Conservation (phyloP, 2,113 vertebrate species). For the Ivindomyrus marchei region DNA sequence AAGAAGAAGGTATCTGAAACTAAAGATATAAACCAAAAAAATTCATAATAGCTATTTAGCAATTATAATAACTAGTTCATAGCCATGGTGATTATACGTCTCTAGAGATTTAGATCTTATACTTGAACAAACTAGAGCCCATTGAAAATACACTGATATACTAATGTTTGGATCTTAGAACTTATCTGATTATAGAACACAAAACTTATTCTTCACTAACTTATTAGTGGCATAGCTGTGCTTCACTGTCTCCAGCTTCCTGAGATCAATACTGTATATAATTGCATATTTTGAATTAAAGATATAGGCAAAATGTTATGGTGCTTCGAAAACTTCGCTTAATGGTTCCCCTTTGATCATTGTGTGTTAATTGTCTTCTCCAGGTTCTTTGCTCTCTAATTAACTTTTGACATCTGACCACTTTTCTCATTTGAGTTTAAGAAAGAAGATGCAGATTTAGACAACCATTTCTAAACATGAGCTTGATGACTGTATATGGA, state of each 20-base stretch:
- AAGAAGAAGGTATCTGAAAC: slow-evolving; percentile 3
- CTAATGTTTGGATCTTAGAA: not conserved
- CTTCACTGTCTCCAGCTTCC: not conserved
- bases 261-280: not conserved
- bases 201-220: not conserved
- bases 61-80: not conserved
- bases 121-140: not conserved
- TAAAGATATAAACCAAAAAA: not conserved
- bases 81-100: not conserved
- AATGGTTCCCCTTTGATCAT: not conserved
- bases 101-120: not conserved
- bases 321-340: not conserved
- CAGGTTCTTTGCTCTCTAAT: not conserved
- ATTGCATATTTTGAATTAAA: not conserved
- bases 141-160: not conserved
- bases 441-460: not conserved
- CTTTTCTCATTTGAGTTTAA: not conserved
- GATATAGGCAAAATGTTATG: not conserved
- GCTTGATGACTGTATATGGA: not conserved
- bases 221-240: not conserved
- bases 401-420: not conserved
- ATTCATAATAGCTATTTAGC: not conserved
- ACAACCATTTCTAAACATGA: not conserved
- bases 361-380: not conserved
- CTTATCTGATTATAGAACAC: not conserved